These are phyloP conservation scores for Penelope pileata DNA, from an alignment of 2,113 vertebrate genomes.

Conservation along the genomic window DNA sequence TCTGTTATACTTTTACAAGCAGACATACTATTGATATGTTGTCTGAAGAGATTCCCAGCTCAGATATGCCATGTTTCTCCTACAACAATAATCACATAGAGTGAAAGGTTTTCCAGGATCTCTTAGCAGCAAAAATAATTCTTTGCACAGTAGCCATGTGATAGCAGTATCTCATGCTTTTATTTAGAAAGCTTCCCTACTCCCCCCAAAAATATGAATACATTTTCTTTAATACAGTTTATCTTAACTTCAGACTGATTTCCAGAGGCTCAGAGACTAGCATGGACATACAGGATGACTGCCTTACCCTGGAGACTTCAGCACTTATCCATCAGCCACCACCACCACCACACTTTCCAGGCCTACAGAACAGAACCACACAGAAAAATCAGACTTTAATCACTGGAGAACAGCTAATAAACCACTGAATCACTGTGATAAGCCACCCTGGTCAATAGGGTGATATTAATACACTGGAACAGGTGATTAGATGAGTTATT, in stretches of 20 bases:
- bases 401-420: background rate
- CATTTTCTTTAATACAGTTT: background rate
- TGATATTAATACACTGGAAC: too few species aligned
- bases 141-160: background rate
- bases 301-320: background rate
- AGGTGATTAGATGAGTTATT: background rate
- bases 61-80: background rate
- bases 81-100: rapidly evolving
- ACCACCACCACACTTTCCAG: background rate
- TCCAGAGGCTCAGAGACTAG: background rate
- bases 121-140: background rate
- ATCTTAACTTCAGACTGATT: background rate
- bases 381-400: background rate
- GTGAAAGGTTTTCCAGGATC: background rate
- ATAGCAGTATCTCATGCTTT: background rate
- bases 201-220: background rate
- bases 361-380: background rate
- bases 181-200: background rate
- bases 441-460: background rate
- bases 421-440: background rate
- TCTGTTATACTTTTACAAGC: background rate
- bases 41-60: background rate
- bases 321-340: background rate
- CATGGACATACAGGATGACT: background rate
- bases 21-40: background rate